These are phyloP conservation scores for Artibeus jamaicensis DNA, from an alignment of 2,797 vertebrate species.

Conservation along the genomic window DNA sequence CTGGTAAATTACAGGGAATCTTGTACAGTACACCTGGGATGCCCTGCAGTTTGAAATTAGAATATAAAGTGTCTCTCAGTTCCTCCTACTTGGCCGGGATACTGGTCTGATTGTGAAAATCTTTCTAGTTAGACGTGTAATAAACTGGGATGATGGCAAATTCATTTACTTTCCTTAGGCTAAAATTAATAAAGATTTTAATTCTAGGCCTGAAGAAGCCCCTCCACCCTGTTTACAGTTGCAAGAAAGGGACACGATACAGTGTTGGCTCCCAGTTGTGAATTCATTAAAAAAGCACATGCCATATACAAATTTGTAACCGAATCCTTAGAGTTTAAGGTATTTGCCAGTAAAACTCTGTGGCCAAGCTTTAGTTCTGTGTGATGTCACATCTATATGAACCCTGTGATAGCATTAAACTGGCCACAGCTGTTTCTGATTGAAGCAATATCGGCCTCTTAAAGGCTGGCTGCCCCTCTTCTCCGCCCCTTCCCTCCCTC, in stretches of 20 bases:
- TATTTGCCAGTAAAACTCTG: constrained; percentile 79
- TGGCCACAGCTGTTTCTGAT: constrained; percentile 80
- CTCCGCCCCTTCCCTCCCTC: not conserved
- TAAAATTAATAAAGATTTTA: constrained; percentile 76
- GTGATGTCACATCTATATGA: constrained; percentile 80
- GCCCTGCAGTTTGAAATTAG: constrained; percentile 84
- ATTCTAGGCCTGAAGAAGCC: constrained; percentile 62
- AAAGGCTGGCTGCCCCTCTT: constrained; percentile 53
- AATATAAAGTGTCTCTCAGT: constrained; percentile 81
- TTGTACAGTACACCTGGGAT: constrained; percentile 85
- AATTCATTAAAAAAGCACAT: constrained; percentile 72
- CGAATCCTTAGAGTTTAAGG: constrained; percentile 76
- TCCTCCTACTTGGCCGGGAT: constrained; percentile 80
- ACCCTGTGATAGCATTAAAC: constrained; percentile 79
- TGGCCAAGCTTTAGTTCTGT: constrained; percentile 75
- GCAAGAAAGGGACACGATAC: constrained; percentile 59
- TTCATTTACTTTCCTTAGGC: constrained; percentile 66
- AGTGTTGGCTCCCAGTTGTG: constrained; percentile 53
- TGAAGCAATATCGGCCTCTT: constrained; percentile 61
- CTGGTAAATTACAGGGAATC: constrained; percentile 86
- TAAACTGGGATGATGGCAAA: constrained; percentile 72
- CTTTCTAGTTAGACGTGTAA: constrained; percentile 70
- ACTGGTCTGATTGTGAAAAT: constrained; percentile 73
- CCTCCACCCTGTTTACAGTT: constrained; percentile 65
- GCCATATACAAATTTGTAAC: constrained; percentile 76